These are phyloP conservation scores for Peromyscus maniculatus DNA, from an alignment of 2,113 vertebrate species.

Conservation along the genomic window DNA sequence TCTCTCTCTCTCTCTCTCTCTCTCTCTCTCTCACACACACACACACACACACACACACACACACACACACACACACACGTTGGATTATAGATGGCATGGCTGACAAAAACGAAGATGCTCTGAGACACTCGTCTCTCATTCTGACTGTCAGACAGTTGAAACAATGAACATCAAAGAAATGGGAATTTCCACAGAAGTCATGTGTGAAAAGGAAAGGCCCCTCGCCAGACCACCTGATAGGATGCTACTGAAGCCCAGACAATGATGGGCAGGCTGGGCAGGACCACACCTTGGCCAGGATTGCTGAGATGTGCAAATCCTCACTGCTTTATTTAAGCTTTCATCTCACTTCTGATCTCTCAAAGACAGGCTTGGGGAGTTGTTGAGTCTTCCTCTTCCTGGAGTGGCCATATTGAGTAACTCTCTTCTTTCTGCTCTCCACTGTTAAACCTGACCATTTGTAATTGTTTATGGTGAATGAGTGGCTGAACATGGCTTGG, in stretches of 20 bases:
- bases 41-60: neutral
- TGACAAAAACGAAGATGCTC: neutral
- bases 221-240: neutral
- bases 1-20: too few relatives aligned
- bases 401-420: neutral
- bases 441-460: too few relatives aligned
- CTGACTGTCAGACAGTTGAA: neutral
- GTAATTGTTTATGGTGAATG: neutral
- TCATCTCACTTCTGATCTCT: neutral
- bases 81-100: too few relatives aligned
- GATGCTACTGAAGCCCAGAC: neutral
- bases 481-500: neutral
- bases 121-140: neutral
- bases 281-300: neutral
- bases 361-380: neutral
- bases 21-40: too few relatives aligned
- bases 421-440: neutral
- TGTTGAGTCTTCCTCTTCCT: neutral
- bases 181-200: neutral
- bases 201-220: too few relatives aligned
- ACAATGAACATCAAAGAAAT: neutral
- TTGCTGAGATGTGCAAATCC: neutral
- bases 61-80: neutral
- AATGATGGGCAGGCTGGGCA: neutral
- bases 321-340: neutral